Evolutionary conservation across 2,797 vertebrate genomes (phyloP).

Genomic region (Muscicapa comitata): DNA sequence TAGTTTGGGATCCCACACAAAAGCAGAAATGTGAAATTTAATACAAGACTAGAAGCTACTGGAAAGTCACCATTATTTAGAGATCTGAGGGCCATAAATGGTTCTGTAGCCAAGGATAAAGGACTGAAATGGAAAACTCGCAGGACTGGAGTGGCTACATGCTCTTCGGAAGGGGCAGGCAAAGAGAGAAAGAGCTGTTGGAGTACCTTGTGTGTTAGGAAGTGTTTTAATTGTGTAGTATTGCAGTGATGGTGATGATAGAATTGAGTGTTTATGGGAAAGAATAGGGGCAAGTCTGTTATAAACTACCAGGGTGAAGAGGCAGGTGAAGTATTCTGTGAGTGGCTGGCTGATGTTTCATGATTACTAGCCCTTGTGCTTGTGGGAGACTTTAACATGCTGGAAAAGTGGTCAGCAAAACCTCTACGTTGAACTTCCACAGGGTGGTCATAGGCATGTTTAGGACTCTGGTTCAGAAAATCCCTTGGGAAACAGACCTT

Average conservation of each 20-base stretch:
- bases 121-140: not conserved
- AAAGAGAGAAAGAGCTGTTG: not conserved
- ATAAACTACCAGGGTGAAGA: not conserved
- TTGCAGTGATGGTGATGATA: not conserved
- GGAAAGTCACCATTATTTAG: not conserved
- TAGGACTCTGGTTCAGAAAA: not conserved
- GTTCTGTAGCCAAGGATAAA: not conserved
- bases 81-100: not conserved
- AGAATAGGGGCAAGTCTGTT: not conserved
- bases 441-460: not conserved
- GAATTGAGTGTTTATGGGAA: not conserved
- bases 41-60: not conserved
- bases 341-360: not conserved
- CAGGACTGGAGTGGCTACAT: not conserved
- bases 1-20: not conserved
- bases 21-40: not conserved
- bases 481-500: not conserved
- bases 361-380: not conserved
- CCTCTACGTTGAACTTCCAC: not conserved
- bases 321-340: not conserved
- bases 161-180: not conserved
- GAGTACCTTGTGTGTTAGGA: not conserved
- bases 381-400: accelerated
- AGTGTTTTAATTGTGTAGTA: not conserved
- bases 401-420: not conserved